These are phyloP conservation scores for Ahaetulla prasina DNA, from an alignment of 2,113 vertebrate genomes.

Conservation along the genomic window DNA sequence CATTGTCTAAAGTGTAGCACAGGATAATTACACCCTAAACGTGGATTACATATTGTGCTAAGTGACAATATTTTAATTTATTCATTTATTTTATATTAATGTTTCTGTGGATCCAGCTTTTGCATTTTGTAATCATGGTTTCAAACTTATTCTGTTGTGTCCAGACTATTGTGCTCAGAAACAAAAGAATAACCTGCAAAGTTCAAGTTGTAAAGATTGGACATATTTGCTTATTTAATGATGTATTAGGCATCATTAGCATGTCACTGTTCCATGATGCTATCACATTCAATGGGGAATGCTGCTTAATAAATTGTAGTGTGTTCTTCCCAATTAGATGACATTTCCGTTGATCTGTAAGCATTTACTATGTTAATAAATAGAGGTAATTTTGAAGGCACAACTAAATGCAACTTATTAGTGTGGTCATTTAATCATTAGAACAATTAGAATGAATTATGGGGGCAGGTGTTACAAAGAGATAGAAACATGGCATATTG, in stretches of 20 bases:
- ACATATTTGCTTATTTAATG: conserved; percentile 3
- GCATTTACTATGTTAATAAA: neutral
- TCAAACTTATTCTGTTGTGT: neutral
- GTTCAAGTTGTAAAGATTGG: neutral
- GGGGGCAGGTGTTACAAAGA: neutral
- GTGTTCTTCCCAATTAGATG: conserved; percentile 2
- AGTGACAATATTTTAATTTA: neutral
- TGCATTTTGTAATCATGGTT: neutral
- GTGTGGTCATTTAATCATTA: neutral
- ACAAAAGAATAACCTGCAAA: neutral
- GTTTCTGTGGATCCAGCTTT: neutral
- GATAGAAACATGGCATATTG: conserved; percentile 13
- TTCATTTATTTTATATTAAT: neutral
- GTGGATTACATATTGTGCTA: neutral
- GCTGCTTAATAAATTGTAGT: conserved; percentile 5
- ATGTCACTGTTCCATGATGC: neutral
- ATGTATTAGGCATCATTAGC: neutral
- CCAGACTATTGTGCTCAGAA: neutral
- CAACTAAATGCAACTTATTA: conserved; percentile 9
- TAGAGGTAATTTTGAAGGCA: conserved; percentile 12
- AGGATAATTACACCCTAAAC: neutral
- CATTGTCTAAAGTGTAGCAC: neutral
- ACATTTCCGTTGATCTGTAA: conserved; percentile 8
- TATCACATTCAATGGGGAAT: neutral
- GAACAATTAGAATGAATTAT: neutral